Conservation (phyloP, 2,888 invertebrate genomes). For the Meiosimyza decipiens region DNA sequence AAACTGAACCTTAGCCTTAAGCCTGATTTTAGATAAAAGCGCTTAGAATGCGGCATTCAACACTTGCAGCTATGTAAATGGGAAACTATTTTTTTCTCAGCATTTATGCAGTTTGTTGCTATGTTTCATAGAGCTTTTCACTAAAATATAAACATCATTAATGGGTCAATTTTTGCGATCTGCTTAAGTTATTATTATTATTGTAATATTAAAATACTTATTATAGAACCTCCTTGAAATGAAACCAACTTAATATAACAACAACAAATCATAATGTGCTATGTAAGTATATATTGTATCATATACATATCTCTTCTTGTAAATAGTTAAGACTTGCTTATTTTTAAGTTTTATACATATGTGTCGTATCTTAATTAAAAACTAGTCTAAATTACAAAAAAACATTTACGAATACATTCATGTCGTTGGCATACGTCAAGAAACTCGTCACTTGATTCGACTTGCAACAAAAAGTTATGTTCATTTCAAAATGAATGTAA, state of each 20-base stretch:
- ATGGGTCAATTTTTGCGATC: slow-evolving; percentile 57
- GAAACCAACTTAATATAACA: too few species aligned
- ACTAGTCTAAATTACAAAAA: slow-evolving; percentile 11
- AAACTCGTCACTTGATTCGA: too few species aligned
- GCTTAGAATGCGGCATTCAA: background rate
- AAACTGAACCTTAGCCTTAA: slow-evolving; percentile 21
- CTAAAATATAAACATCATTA: slow-evolving; percentile 27
- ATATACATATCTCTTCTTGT: background rate
- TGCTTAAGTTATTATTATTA: slow-evolving; percentile 44
- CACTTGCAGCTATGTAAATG: background rate
- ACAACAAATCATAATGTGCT: background rate
- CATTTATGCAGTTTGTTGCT: background rate
- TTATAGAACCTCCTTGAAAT: slow-evolving; percentile 50
- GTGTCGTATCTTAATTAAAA: background rate
- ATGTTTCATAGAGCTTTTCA: slow-evolving; percentile 22
- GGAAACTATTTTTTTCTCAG: background rate
- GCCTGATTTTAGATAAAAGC: slow-evolving; percentile 29
- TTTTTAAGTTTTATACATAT: slow-evolving; percentile 2
- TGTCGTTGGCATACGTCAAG: background rate
- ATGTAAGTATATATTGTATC: slow-evolving; percentile 7
- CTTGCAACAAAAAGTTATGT: too few species aligned
- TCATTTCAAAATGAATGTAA: too few species aligned
- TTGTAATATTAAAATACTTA: slow-evolving; percentile 28
- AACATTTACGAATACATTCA: background rate
- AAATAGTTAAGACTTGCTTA: slow-evolving; percentile 19